Conservation (phyloP, 1,140 invertebrate species). For the Diplogasteroides magnus region DNA sequence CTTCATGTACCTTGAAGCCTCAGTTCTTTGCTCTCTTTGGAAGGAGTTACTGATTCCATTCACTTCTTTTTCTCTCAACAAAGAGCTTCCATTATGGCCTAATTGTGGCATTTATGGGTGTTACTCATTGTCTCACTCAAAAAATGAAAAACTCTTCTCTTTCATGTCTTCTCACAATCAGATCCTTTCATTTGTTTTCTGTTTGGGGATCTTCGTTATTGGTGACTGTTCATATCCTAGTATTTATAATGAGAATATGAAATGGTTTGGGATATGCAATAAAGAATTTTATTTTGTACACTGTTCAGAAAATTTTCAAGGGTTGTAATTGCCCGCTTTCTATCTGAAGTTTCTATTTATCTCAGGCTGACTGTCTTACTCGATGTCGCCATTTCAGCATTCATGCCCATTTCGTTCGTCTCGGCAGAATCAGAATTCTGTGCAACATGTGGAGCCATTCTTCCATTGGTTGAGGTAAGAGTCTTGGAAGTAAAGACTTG, state of each 20-base stretch:
- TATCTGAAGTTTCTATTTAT: background rate
- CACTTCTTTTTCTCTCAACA: background rate
- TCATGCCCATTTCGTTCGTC: background rate
- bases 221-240: no score
- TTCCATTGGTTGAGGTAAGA: background rate
- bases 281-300: background rate
- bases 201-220: no score
- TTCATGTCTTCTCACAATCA: no score
- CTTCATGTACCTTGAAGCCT: constrained; percentile 72
- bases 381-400: background rate
- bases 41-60: constrained; percentile 70
- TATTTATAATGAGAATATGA: no score
- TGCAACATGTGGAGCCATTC: background rate
- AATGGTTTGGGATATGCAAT: background rate
- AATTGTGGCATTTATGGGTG: no score
- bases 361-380: background rate
- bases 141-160: no score
- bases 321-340: no score
- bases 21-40: constrained; percentile 87
- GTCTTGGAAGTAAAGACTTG: background rate
- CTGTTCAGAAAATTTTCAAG: background rate
- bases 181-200: no score
- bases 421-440: background rate
- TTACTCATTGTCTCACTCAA: no score
- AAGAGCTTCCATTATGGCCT: no score